Evolutionary conservation across 2,888 invertebrate genomes (phyloP).

Genomic region (Eucriotettix oculatus): DNA sequence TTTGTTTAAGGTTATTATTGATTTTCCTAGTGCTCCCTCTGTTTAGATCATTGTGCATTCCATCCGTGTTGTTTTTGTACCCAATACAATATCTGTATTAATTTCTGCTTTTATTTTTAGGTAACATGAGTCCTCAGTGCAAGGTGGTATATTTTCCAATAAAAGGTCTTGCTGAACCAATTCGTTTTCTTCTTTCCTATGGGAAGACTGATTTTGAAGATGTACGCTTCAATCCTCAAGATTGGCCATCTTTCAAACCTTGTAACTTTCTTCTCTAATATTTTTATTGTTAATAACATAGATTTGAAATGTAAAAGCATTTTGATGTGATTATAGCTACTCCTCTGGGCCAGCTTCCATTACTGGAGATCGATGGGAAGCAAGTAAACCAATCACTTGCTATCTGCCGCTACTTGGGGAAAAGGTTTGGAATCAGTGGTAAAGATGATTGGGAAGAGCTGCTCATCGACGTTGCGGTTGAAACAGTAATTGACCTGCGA

Average conservation of each 20-base stretch:
- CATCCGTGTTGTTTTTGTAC: too few relatives aligned
- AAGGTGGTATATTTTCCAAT: conserved; percentile 45
- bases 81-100: too few relatives aligned
- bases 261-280: conserved; percentile 23
- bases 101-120: not conserved
- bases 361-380: conserved; percentile 45
- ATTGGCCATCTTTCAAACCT: conserved; percentile 38
- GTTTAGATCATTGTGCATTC: too few relatives aligned
- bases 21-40: too few relatives aligned
- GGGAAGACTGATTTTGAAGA: conserved; percentile 44
- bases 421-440: conserved; percentile 38
- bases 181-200: conserved; percentile 42
- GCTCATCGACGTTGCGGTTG: conserved; percentile 42
- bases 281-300: not conserved
- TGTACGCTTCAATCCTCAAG: conserved; percentile 32
- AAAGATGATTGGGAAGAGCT: conserved; percentile 37
- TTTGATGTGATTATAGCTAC: conserved; percentile 25
- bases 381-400: conserved; percentile 39
- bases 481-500: conserved; percentile 42
- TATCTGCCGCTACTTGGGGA: conserved; percentile 43
- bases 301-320: not conserved
- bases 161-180: conserved; percentile 43
- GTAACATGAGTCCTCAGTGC: conserved; percentile 20
- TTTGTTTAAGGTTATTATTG: too few relatives aligned
- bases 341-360: conserved; percentile 46